Evolutionary conservation across 2,797 vertebrate genomes (phyloP), one percentile per base, ranked within the genome.

Genomic region (Kryptolebias ocellatus): DNA sequence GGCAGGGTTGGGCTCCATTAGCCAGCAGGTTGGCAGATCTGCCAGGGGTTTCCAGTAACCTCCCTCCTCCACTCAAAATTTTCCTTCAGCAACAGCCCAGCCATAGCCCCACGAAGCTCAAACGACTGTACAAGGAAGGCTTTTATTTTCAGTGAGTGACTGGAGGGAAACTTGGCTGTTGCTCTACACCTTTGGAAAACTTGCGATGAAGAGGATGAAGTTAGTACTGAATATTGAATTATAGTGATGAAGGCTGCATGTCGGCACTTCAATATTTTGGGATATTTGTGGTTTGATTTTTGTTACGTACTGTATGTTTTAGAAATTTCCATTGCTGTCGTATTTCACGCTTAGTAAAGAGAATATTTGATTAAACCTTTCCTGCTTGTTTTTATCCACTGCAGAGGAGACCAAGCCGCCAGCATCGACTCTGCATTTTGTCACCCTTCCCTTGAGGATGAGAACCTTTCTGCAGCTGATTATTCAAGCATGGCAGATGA

Each of bases 31-130:
- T 88, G 86, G 84, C 79, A 88, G 77, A 64, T 70, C 78, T 86
- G 75, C 89, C 84, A 84, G 76, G 74, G 81, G 79, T 89, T 93
- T 93, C 92, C 92, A 90, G 92, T 92, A 92, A 92, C 83, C 69
- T 81, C 81, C 78, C 90, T 80, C 89, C 90, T 90, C 87, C 86
- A 81, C 77, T 89, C 84, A 76, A 76, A 83, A 82, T 90, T 92
- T 89, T 86, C 76, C 85, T 90, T 65, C 79, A 79, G 79, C 78
- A 74, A 84, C 87, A 87, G 89, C 52, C 86, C 83, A 87, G 79
- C 79, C 85, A 54, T 83, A 88, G 83, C 84, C 77, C 82, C 81
- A 77, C 73, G 83, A 88, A 84, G 85, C 87, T 89, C 80, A 80
- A 39, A 37, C 87, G 79, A 91, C 67, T 17, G 60, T 29, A 70